phyloP scores from a whole-genome alignment of 2,888 invertebrate species.

The Morpho achilles region DNA sequence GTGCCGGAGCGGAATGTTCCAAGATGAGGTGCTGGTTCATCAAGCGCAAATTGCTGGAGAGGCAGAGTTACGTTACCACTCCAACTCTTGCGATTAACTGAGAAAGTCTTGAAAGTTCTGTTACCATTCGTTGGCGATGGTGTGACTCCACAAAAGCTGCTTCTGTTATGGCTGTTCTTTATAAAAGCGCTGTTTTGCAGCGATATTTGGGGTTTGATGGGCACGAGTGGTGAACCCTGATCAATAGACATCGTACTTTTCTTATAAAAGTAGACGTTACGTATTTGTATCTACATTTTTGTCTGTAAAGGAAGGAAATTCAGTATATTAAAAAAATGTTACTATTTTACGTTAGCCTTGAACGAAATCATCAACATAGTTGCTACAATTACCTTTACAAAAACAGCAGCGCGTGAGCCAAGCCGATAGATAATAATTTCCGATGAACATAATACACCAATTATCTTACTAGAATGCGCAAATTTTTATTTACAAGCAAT shows the following conservation, averaged over 20 bases:
- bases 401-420: constrained; percentile 9
- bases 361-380: constrained; percentile 53
- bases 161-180: constrained; percentile 75
- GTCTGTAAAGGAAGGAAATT: constrained; percentile 55
- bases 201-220: constrained; percentile 71
- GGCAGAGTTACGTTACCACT: constrained; percentile 75
- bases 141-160: constrained; percentile 74
- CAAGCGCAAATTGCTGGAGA: constrained; percentile 66
- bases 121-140: constrained; percentile 66
- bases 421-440: constrained; percentile 12
- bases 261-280: constrained; percentile 51
- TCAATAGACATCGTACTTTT: constrained; percentile 73
- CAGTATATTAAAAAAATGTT: constrained; percentile 12
- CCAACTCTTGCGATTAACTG: constrained; percentile 76
- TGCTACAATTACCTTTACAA: constrained; percentile 29
- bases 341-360: constrained; percentile 4
- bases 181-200: constrained; percentile 71
- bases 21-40: constrained; percentile 63
- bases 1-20: constrained; percentile 73
- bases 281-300: constrained; percentile 73
- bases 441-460: constrained; percentile 38
- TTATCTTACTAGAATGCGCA: constrained; percentile 32
- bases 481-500: constrained; percentile 40
- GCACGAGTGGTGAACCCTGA: constrained; percentile 74
- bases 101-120: constrained; percentile 72